Percentiles rank a stretch among this genome's conserved stretches.
These are phyloP conservation scores for Urocyon cinereoargenteus DNA, from an alignment of 2,797 vertebrate genomes.

Conservation along the genomic window DNA sequence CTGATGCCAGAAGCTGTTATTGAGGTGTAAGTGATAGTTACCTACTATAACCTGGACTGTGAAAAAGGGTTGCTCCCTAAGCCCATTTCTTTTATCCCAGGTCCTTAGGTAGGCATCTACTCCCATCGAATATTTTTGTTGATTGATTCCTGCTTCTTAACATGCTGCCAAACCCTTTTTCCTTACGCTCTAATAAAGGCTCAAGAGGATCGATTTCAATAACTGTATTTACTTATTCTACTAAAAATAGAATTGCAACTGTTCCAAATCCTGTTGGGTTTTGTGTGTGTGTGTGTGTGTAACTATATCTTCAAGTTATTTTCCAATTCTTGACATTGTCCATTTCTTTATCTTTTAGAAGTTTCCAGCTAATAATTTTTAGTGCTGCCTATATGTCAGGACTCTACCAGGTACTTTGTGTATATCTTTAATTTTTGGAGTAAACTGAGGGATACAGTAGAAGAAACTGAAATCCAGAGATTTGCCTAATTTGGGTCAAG, in stretches of 20 bases:
- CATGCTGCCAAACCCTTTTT: not conserved
- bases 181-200: not conserved
- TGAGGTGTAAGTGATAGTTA: not conserved
- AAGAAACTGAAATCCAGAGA: not conserved
- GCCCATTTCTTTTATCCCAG: not conserved
- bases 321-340: not conserved
- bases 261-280: not conserved
- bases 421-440: not conserved
- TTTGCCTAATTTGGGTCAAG: not conserved
- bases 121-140: not conserved
- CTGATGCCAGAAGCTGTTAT: not conserved
- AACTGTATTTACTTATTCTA: constrained; percentile 31
- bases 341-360: not conserved
- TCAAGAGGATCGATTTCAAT: not conserved
- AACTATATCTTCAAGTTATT: not conserved
- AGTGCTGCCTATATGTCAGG: not conserved
- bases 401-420: not conserved
- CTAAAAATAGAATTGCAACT: constrained; percentile 23
- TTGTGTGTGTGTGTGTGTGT: not conserved
- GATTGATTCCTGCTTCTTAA: constrained; percentile 2
- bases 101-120: not conserved
- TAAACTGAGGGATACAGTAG: not conserved
- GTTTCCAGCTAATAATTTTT: not conserved
- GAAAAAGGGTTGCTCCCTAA: not conserved
- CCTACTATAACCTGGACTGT: not conserved